A percentile compares a stretch with the other conserved stretches of the same genome.
These are phyloP conservation scores for Pediacus dermestoides DNA, from an alignment of 2,888 invertebrate species.

Conservation along the genomic window DNA sequence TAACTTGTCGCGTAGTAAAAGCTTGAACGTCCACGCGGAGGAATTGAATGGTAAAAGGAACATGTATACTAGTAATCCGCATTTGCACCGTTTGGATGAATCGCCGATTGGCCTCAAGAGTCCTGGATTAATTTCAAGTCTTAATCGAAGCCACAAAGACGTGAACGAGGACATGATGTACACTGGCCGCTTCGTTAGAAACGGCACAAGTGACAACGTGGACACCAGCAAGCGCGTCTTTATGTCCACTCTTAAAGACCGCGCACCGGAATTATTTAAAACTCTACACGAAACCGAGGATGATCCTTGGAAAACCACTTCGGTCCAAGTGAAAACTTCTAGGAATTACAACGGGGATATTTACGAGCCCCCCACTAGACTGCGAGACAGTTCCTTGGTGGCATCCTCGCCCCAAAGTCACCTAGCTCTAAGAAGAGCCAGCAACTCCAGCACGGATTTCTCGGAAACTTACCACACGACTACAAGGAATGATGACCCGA, in stretches of 20 bases:
- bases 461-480: slow-evolving; percentile 70
- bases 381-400: slow-evolving; percentile 37
- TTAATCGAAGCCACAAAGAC: slow-evolving; percentile 79
- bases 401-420: slow-evolving; percentile 48
- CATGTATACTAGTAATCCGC: slow-evolving; percentile 76
- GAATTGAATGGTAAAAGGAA: slow-evolving; percentile 39
- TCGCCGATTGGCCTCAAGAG: slow-evolving; percentile 73
- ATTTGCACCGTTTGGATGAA: slow-evolving; percentile 67
- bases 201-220: slow-evolving; percentile 48
- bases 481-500: slow-evolving; percentile 63
- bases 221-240: slow-evolving; percentile 57
- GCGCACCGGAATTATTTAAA: slow-evolving; percentile 69
- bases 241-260: slow-evolving; percentile 64
- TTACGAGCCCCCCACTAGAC: slow-evolving; percentile 48
- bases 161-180: slow-evolving; percentile 60
- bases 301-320: slow-evolving; percentile 23
- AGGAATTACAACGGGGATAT: slow-evolving; percentile 44
- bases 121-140: slow-evolving; percentile 81
- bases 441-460: slow-evolving; percentile 66
- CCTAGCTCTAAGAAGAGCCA: slow-evolving; percentile 58
- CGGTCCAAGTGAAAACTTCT: slow-evolving; percentile 41
- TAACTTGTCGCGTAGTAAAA: slow-evolving; percentile 72
- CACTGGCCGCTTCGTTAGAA: slow-evolving; percentile 31
- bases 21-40: slow-evolving; percentile 76
- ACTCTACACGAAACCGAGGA: slow-evolving; percentile 61